Conservation (phyloP, 2,113 vertebrate species). For the Morone chrysops region DNA sequence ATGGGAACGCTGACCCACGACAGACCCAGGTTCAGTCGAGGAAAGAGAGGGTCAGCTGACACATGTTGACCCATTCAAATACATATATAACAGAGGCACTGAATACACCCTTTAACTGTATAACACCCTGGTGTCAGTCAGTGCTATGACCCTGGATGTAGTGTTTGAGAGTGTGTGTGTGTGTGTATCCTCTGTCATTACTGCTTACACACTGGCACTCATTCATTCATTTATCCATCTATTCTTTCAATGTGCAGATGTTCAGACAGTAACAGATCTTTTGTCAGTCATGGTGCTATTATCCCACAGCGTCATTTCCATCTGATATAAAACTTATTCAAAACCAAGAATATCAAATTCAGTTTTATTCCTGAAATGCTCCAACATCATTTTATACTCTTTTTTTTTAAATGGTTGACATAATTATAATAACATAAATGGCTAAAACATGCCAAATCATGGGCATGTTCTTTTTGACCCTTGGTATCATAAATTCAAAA, state of each 20-base stretch:
- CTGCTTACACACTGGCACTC: constrained; percentile 56
- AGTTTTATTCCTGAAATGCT: neutral
- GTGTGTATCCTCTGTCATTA: neutral
- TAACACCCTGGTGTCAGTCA: constrained; percentile 61
- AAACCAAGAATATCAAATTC: no score
- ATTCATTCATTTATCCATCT: constrained; percentile 45
- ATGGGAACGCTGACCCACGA: no score
- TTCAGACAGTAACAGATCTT: constrained; percentile 16
- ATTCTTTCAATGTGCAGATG: constrained; percentile 54
- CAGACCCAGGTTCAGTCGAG: no score
- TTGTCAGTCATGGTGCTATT: neutral
- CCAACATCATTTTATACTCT: neutral
- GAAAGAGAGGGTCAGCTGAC: constrained; percentile 3
- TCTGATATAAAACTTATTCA: neutral
- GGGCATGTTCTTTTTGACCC: neutral
- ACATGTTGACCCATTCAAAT: constrained; percentile 25
- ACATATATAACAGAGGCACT: constrained; percentile 9
- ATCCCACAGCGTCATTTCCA: neutral
- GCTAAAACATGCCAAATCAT: no score
- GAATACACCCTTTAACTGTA: constrained; percentile 1
- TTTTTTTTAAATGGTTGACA: no score
- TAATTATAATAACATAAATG: no score
- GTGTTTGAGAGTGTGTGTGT: constrained; percentile 5
- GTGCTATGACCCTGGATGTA: constrained; percentile 42
- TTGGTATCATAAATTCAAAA: constrained; percentile 8